Percentiles rank a stretch among this genome's conserved stretches.
These are phyloP conservation scores for Drosophila limbata DNA, from an alignment of 2,888 invertebrate genomes.

Conservation along the genomic window DNA sequence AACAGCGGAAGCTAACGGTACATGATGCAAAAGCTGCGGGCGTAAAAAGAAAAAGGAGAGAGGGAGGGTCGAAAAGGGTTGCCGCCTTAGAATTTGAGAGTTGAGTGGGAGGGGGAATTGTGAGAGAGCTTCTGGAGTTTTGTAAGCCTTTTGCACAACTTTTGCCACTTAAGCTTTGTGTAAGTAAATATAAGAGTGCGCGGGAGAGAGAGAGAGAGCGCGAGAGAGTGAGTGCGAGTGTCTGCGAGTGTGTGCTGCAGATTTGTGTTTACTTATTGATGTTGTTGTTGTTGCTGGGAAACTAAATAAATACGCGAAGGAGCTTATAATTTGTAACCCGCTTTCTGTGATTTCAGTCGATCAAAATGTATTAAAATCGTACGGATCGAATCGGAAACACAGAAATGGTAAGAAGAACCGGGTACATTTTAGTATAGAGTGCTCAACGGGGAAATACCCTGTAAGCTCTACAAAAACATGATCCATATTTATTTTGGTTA, in stretches of 20 bases:
- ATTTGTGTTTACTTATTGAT: slow-evolving; percentile 48
- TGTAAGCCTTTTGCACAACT: slow-evolving; percentile 78
- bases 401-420: not conserved
- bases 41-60: not conserved
- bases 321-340: slow-evolving; percentile 57
- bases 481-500: not conserved
- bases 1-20: slow-evolving; percentile 6
- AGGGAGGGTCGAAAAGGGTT: slow-evolving; percentile 51
- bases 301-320: slow-evolving; percentile 54
- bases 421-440: not conserved
- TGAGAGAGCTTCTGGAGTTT: slow-evolving; percentile 57
- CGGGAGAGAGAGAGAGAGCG: not conserved
- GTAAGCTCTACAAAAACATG: not conserved
- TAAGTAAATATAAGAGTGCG: slow-evolving; percentile 52
- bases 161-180: slow-evolving; percentile 77
- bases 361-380: slow-evolving; percentile 25
- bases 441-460: not conserved
- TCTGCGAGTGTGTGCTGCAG: slow-evolving; percentile 27
- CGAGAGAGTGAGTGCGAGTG: slow-evolving; percentile 15
- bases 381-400: slow-evolving; percentile 2
- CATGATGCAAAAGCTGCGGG: not conserved
- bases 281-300: slow-evolving; percentile 32
- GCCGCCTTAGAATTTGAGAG: slow-evolving; percentile 22
- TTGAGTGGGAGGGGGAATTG: not conserved
- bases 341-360: slow-evolving; percentile 34